A percentile compares a stretch with the other conserved stretches of the same genome.
Evolutionary conservation across 92 coral and sea anemone species (phyloP).

Genomic region (Epizoanthus illoricatus): DNA sequence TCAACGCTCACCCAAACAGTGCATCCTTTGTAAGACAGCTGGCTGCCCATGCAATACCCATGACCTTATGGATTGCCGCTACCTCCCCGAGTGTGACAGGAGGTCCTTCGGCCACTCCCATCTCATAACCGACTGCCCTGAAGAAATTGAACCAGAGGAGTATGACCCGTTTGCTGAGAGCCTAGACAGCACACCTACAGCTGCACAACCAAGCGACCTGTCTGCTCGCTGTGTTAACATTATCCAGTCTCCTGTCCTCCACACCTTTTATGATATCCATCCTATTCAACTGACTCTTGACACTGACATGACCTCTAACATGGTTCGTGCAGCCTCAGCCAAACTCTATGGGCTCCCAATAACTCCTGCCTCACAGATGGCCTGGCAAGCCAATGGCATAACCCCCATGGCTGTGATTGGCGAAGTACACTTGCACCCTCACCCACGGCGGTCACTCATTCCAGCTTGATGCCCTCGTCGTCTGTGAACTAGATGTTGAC

Average conservation of each 20-base stretch:
- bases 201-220: not conserved
- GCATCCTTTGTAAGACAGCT: slow-evolving; percentile 47
- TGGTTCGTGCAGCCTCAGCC: slow-evolving; percentile 48
- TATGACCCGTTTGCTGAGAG: not conserved
- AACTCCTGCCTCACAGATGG: too few relatives aligned
- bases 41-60: slow-evolving; percentile 17
- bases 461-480: slow-evolving; percentile 39
- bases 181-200: not conserved
- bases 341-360: slow-evolving; percentile 46
- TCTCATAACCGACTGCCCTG: not conserved
- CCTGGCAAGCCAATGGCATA: too few relatives aligned
- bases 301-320: slow-evolving; percentile 46
- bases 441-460: slow-evolving; percentile 30
- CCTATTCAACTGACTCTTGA: slow-evolving; percentile 53
- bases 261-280: too few relatives aligned
- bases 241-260: slow-evolving; percentile 36
- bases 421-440: too few relatives aligned
- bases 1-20: not conserved
- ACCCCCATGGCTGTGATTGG: too few relatives aligned
- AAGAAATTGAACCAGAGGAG: slow-evolving; percentile 5
- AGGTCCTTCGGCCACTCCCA: slow-evolving; percentile 6
- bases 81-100: slow-evolving; percentile 20
- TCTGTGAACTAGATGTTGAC: too few relatives aligned
- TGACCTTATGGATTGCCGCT: slow-evolving; percentile 18
- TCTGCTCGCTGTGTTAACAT: slow-evolving; percentile 19